Conservation (phyloP, 2,113 vertebrate species). For the Siphamia tubifer region DNA sequence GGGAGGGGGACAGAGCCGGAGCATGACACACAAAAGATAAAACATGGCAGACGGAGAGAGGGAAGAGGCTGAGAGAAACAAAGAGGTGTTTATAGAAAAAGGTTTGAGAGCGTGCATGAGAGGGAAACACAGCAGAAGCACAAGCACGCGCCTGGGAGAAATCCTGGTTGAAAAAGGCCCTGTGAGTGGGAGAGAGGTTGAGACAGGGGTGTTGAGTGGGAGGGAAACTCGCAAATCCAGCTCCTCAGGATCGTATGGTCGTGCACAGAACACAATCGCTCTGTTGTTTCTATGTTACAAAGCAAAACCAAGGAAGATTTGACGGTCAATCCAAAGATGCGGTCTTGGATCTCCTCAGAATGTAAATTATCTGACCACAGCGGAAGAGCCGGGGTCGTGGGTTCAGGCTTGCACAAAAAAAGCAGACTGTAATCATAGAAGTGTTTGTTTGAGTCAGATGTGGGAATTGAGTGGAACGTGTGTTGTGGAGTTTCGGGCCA, state of each 20-base stretch:
- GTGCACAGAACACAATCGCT: slow-evolving; percentile 11
- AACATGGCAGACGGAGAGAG: slow-evolving; percentile 25
- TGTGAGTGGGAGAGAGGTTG: slow-evolving; percentile 65
- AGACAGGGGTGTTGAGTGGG: slow-evolving; percentile 63
- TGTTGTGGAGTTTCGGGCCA: no score
- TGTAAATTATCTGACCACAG: neutral
- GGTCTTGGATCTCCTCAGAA: neutral
- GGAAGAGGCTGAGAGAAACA: slow-evolving; percentile 8
- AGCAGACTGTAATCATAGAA: neutral
- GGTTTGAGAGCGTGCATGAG: neutral
- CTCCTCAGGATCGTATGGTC: slow-evolving; percentile 18
- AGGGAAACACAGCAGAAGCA: slow-evolving; percentile 35
- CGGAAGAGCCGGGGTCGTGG: neutral
- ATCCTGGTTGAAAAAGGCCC: slow-evolving; percentile 39
- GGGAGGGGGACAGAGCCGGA: neutral
- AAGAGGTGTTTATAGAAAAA: slow-evolving; percentile 24
- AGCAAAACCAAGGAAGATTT: slow-evolving; percentile 13
- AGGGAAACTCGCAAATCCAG: slow-evolving; percentile 21
- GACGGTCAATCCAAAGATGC: neutral
- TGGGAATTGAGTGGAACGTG: no score
- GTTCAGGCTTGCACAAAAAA: neutral
- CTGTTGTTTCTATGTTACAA: slow-evolving; percentile 20
- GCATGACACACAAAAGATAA: slow-evolving; percentile 19
- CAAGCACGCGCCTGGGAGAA: slow-evolving; percentile 31
- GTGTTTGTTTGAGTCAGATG: neutral